Evolutionary conservation across 2,888 invertebrate species (phyloP).

Genomic region (Ophion slaviceki): DNA sequence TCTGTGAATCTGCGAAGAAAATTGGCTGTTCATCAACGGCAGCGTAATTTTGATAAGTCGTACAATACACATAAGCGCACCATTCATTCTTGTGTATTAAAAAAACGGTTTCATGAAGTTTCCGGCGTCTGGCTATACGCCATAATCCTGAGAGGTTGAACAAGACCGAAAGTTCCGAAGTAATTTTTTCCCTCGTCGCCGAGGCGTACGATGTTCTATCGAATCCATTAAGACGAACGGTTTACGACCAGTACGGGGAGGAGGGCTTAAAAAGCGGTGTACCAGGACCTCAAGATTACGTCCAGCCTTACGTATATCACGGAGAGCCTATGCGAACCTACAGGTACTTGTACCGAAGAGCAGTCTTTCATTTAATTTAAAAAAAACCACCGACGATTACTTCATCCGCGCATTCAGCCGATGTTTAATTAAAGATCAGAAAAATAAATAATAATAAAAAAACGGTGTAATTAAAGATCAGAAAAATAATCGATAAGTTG

Average conservation of each 20-base stretch:
- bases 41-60: background rate
- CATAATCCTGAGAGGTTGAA: constrained; percentile 86
- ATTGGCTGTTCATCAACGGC: background rate
- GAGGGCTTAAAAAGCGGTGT: constrained; percentile 93
- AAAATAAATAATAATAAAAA: too few species aligned
- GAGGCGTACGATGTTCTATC: constrained; percentile 93
- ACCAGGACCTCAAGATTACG: constrained; percentile 87
- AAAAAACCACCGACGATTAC: background rate
- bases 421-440: background rate
- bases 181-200: constrained; percentile 86
- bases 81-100: constrained; percentile 48
- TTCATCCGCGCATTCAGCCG: background rate
- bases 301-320: constrained; percentile 92
- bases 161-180: constrained; percentile 72
- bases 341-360: constrained; percentile 81
- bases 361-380: constrained; percentile 5
- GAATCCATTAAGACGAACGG: constrained; percentile 88
- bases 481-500: background rate
- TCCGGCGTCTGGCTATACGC: constrained; percentile 85
- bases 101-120: constrained; percentile 76
- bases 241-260: constrained; percentile 96
- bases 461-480: background rate
- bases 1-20: background rate
- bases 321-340: constrained; percentile 91
- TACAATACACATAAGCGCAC: background rate